Evolutionary conservation across 2,888 invertebrate genomes (phyloP).

Genomic region (Margaritifera margaritifera): DNA sequence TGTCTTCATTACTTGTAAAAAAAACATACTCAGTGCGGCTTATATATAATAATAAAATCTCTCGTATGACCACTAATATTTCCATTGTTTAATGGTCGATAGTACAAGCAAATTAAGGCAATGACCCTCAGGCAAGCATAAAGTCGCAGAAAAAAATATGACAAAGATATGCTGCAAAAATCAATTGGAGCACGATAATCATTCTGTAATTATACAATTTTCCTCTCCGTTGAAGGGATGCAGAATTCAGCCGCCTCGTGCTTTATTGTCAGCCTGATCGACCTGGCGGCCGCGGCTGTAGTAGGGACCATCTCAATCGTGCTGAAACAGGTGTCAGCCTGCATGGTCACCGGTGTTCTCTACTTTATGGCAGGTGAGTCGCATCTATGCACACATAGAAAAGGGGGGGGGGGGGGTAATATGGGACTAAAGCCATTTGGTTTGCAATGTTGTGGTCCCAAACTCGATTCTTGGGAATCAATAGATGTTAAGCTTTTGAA

Average conservation of each 20-base stretch:
- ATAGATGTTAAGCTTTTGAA: neutral
- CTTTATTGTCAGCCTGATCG: conserved; percentile 91
- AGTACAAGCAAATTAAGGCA: no score
- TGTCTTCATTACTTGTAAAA: no score
- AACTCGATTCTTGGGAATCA: neutral
- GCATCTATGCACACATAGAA: neutral
- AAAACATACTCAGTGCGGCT: no score
- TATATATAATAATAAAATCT: no score
- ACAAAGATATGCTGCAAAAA: no score
- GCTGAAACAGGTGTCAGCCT: conserved; percentile 93
- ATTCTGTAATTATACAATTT: no score
- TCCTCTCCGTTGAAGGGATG: conserved; percentile 81
- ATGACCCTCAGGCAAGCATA: no score
- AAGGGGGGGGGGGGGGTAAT: no score
- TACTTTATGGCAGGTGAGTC: conserved; percentile 89
- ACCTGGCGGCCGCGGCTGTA: conserved; percentile 88
- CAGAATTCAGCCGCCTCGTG: conserved; percentile 96
- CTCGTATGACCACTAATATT: no score
- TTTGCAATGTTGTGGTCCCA: neutral
- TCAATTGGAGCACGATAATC: no score
- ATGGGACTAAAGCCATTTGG: neutral
- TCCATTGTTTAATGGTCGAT: no score
- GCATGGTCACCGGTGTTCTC: conserved; percentile 94
- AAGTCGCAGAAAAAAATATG: no score
- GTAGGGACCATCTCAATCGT: conserved; percentile 92